These are phyloP conservation scores for Pseudomyrmex flavicornis DNA, from an alignment of 1,140 invertebrate genomes.

Conservation along the genomic window DNA sequence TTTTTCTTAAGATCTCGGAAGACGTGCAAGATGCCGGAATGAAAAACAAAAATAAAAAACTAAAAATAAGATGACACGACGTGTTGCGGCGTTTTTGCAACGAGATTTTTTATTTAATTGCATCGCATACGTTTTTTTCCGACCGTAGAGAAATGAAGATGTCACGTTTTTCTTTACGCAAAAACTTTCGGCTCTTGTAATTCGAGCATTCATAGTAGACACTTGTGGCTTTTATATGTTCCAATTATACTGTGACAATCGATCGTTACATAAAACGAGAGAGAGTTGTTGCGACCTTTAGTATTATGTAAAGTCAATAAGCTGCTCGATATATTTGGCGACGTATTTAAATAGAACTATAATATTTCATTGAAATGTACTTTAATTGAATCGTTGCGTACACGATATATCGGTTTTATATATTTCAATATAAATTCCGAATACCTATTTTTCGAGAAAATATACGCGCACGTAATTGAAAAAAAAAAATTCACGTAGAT, in stretches of 20 bases:
- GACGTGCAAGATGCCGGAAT: neutral
- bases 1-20: neutral
- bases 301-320: slow-evolving; percentile 14
- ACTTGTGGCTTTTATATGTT: slow-evolving; percentile 27
- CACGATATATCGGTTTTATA: slow-evolving; percentile 1
- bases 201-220: neutral
- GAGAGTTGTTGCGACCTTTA: slow-evolving; percentile 22
- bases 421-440: neutral
- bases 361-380: slow-evolving; percentile 23
- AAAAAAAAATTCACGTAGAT: neutral
- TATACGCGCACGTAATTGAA: neutral
- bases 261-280: slow-evolving; percentile 35
- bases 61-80: neutral
- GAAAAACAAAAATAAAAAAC: slow-evolving; percentile 14
- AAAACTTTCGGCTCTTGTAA: slow-evolving; percentile 14
- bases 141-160: neutral
- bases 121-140: neutral
- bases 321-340: neutral
- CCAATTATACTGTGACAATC: slow-evolving; percentile 55
- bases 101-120: slow-evolving; percentile 37
- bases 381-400: slow-evolving; percentile 18
- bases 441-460: neutral
- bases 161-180: neutral
- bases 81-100: neutral
- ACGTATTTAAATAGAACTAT: slow-evolving; percentile 24